A percentile compares a stretch with the other conserved stretches of the same genome.
Evolutionary conservation across 2,797 vertebrate genomes (phyloP).

Genomic region (Sebastes hubbsi): DNA sequence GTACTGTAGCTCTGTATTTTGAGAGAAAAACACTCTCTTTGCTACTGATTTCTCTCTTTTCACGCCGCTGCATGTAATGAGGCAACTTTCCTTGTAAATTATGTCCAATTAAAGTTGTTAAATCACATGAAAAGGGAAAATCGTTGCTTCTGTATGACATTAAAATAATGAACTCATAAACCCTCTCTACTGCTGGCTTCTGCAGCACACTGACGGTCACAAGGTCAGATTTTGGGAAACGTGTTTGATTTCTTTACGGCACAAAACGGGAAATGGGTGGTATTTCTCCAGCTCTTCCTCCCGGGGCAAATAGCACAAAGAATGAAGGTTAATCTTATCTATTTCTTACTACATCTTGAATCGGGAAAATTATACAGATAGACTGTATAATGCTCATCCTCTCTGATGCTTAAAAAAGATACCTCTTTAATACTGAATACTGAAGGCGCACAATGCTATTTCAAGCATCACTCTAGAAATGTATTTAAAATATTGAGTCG

Average conservation of each 20-base stretch:
- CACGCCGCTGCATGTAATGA: neutral
- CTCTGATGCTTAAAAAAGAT: neutral
- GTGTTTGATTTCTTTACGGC: neutral
- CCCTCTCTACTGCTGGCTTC: neutral
- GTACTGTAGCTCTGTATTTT: neutral
- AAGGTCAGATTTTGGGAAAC: neutral
- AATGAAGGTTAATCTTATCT: neutral
- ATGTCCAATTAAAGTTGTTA: neutral
- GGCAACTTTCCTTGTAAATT: neutral
- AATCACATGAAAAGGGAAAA: neutral
- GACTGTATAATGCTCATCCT: neutral
- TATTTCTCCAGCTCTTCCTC: neutral
- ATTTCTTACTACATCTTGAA: neutral
- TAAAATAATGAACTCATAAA: neutral
- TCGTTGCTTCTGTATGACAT: neutral
- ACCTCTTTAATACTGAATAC: neutral
- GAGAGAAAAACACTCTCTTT: neutral
- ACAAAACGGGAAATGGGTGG: neutral
- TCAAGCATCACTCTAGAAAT: neutral
- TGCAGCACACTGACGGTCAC: neutral
- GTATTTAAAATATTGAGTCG: slow-evolving; percentile 5
- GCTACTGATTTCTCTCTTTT: neutral
- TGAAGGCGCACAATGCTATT: neutral
- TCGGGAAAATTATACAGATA: neutral
- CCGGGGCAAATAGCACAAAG: neutral